Conservation (phyloP, 2,797 vertebrate species). For the Salmo trutta region DNA sequence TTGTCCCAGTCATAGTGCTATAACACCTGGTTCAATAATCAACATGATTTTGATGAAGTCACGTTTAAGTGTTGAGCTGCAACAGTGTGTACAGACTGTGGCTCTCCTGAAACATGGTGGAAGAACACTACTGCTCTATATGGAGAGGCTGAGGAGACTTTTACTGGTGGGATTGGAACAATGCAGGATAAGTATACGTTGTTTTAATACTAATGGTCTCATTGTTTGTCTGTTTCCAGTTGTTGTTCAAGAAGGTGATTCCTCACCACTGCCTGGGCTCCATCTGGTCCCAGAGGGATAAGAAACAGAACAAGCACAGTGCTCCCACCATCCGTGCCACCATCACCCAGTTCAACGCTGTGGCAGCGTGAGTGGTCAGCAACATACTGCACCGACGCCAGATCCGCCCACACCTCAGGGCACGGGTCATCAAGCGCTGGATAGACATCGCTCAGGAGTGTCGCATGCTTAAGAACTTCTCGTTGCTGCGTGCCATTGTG, state of each 20-base stretch:
- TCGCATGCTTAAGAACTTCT: constrained; percentile 94
- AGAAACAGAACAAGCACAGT: constrained; percentile 88
- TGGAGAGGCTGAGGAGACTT: neutral
- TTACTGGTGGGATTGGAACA: too few relatives aligned
- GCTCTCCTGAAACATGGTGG: neutral
- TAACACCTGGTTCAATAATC: neutral
- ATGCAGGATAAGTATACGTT: too few relatives aligned
- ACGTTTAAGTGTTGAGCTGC: too few relatives aligned
- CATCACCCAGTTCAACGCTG: constrained; percentile 89
- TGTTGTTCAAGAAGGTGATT: constrained; percentile 91
- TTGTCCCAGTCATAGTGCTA: neutral
- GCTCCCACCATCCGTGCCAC: constrained; percentile 90
- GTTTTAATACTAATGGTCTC: neutral
- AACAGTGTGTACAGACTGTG: neutral
- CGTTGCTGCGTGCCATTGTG: constrained; percentile 92
- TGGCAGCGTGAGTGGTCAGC: constrained; percentile 88
- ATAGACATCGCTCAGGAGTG: constrained; percentile 95
- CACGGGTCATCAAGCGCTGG: constrained; percentile 92
- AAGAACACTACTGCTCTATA: neutral
- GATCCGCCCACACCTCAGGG: constrained; percentile 85
- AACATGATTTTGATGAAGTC: neutral
- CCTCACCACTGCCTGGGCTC: constrained; percentile 94
- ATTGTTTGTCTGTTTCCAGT: constrained; percentile 62
- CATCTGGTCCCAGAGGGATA: constrained; percentile 92
- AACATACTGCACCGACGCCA: constrained; percentile 84